These are phyloP conservation scores for Drosophila willistoni DNA, from an alignment of 1,140 invertebrate genomes.

Conservation along the genomic window DNA sequence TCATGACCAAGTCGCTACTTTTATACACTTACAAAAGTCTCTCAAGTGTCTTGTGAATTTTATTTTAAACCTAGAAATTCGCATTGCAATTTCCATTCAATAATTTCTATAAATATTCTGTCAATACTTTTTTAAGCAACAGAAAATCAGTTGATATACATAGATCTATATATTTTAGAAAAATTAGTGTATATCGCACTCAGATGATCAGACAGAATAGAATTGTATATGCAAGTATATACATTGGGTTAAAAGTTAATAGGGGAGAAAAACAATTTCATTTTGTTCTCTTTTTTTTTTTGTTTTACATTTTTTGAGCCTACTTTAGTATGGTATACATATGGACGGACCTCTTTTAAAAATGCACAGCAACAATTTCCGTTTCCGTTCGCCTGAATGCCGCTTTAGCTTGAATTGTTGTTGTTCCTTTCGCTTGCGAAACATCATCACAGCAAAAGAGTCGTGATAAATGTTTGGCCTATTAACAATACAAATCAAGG, in stretches of 20 bases:
- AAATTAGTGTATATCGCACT: no score
- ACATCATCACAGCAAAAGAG: slow-evolving; percentile 31
- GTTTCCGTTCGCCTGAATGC: slow-evolving; percentile 60
- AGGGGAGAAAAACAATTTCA: neutral
- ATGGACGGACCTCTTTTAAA: slow-evolving; percentile 68
- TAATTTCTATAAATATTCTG: no score
- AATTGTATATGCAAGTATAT: neutral
- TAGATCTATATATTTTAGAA: no score
- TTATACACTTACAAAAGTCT: no score
- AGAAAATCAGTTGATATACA: no score
- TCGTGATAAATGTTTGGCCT: slow-evolving; percentile 55
- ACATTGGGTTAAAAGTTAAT: no score
- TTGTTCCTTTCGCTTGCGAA: slow-evolving; percentile 55
- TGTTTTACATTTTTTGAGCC: neutral
- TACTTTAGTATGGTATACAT: neutral
- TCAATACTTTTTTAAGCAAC: no score
- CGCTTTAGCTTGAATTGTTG: slow-evolving; percentile 62
- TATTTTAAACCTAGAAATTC: no score
- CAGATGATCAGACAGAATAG: neutral
- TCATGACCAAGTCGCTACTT: neutral
- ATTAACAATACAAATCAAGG: slow-evolving; percentile 56
- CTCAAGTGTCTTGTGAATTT: no score
- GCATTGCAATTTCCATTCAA: no score
- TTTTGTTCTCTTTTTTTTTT: neutral
- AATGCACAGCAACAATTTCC: slow-evolving; percentile 79